phyloP scores from a whole-genome alignment of 2,888 invertebrate genomes.

The Parelbella ahira region DNA sequence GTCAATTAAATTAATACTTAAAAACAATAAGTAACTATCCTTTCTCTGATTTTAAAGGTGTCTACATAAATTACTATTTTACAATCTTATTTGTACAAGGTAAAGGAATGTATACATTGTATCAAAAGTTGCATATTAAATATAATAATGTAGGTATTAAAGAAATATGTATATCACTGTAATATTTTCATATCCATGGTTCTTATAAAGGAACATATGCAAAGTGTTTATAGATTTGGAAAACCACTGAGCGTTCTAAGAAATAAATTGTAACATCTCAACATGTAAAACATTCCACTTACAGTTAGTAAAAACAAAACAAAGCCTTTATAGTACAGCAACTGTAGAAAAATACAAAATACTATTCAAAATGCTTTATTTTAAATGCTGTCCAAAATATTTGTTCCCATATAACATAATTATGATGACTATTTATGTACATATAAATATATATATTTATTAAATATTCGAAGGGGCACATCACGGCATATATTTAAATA shows the following conservation, averaged over 20 bases:
- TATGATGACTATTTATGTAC: conserved; percentile 29
- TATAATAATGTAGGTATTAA: conserved; percentile 8
- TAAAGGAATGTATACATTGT: conserved; percentile 60
- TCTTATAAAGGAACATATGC: conserved; percentile 23
- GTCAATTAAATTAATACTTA: too few relatives aligned
- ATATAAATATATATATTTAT: conserved; percentile 35
- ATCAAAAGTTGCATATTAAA: conserved; percentile 34
- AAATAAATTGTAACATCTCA: too few relatives aligned
- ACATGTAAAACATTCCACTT: too few relatives aligned
- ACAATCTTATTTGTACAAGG: conserved; percentile 24
- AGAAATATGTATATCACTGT: conserved; percentile 26
- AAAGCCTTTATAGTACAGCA: conserved; percentile 23
- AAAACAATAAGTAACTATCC: too few relatives aligned
- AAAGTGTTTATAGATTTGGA: too few relatives aligned
- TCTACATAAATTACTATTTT: too few relatives aligned
- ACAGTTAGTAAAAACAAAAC: too few relatives aligned
- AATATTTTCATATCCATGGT: too few relatives aligned
- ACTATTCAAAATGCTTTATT: conserved; percentile 1
- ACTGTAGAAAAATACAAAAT: conserved; percentile 1
- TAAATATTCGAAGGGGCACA: conserved; percentile 52
- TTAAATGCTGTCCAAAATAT: too few relatives aligned
- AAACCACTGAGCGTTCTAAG: too few relatives aligned
- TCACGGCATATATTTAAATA: conserved; percentile 47
- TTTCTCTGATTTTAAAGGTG: too few relatives aligned
- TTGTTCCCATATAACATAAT: too few relatives aligned